A percentile compares a stretch with the other conserved stretches of the same genome.
Conservation (phyloP, 2,888 invertebrate genomes). For the Vannuccia rotundouncinata region DNA sequence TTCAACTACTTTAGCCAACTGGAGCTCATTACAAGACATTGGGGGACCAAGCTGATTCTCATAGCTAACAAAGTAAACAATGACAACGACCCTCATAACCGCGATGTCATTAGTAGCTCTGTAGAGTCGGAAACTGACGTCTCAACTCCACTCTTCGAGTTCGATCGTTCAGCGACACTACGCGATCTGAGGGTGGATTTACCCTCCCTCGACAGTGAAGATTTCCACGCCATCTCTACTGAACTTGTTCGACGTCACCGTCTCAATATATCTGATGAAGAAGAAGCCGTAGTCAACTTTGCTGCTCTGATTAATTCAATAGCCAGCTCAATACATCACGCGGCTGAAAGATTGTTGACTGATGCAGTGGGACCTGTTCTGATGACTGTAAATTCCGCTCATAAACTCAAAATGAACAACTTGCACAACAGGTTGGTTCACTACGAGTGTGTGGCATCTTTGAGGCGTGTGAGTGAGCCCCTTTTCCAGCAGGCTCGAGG, state of each 20-base stretch:
- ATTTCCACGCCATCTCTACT: neutral
- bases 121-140: too few relatives aligned
- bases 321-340: neutral
- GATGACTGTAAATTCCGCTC: neutral
- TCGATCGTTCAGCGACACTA: neutral
- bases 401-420: neutral
- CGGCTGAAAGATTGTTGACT: neutral
- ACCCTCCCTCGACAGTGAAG: neutral
- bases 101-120: too few relatives aligned
- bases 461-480: neutral
- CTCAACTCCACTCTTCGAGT: neutral
- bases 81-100: neutral
- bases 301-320: neutral
- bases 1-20: neutral
- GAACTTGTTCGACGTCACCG: neutral
- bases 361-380: neutral
- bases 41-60: neutral
- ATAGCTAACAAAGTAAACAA: neutral
- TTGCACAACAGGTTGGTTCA: neutral
- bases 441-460: neutral
- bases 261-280: neutral
- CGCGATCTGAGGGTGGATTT: neutral
- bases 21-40: neutral
- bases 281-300: neutral
- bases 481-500: neutral